phyloP scores from a whole-genome alignment of 2,888 invertebrate species.

The Ichneumoninae sp. region DNA sequence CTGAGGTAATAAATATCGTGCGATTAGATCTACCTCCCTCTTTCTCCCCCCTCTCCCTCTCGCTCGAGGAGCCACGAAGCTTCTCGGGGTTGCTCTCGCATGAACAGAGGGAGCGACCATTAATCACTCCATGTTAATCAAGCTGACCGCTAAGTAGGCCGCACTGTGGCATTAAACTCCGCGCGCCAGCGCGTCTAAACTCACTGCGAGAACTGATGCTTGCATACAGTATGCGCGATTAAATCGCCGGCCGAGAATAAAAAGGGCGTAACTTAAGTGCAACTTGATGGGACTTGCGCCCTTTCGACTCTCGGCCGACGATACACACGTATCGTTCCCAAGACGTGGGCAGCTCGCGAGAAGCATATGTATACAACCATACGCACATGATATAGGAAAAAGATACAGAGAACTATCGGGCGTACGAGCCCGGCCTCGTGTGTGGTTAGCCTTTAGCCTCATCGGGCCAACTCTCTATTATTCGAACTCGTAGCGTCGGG shows the following conservation, averaged over 20 bases:
- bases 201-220: slow-evolving; percentile 40
- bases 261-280: neutral
- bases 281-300: neutral
- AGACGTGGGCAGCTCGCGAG: neutral
- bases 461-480: slow-evolving; percentile 72
- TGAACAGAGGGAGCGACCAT: slow-evolving; percentile 77
- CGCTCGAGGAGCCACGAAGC: slow-evolving; percentile 40
- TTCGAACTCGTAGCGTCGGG: slow-evolving; percentile 68
- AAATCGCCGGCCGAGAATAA: neutral
- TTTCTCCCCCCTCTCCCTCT: slow-evolving; percentile 12
- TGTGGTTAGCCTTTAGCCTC: slow-evolving; percentile 72
- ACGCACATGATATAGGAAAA: neutral
- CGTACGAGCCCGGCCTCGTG: slow-evolving; percentile 61
- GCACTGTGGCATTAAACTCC: slow-evolving; percentile 77
- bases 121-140: slow-evolving; percentile 83
- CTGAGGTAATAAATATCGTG: slow-evolving; percentile 82
- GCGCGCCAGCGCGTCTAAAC: slow-evolving; percentile 71
- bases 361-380: slow-evolving; percentile 34
- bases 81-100: slow-evolving; percentile 61
- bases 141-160: slow-evolving; percentile 82
- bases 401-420: slow-evolving; percentile 18
- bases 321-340: neutral
- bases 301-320: neutral
- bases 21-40: slow-evolving; percentile 80
- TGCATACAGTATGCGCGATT: slow-evolving; percentile 26